A percentile compares a stretch with the other conserved stretches of the same genome.
These are phyloP conservation scores for Apostichopus parvimensis DNA, from an alignment of 35 echinoderm and acorn worm species.

Conservation along the genomic window DNA sequence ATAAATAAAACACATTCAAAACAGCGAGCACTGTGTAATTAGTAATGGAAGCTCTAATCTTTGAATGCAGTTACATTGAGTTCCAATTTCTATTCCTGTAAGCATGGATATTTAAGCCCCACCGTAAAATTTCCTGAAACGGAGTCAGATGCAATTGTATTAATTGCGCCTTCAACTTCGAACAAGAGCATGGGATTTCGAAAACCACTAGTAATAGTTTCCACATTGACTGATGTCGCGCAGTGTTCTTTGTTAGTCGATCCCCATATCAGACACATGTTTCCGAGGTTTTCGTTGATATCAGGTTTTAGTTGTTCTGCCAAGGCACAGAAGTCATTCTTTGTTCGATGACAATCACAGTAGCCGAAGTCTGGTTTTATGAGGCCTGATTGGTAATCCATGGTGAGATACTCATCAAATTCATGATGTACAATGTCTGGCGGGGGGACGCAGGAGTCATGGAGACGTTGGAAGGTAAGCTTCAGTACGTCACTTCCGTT, in stretches of 20 bases:
- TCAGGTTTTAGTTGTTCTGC: neutral
- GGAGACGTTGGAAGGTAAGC: neutral
- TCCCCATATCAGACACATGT: neutral
- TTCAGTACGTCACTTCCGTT: constrained; percentile 30
- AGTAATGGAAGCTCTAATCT: no score
- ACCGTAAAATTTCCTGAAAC: neutral
- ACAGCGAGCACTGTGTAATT: no score
- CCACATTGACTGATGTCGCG: neutral
- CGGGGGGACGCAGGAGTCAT: neutral
- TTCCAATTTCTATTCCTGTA: neutral
- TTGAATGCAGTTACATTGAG: no score
- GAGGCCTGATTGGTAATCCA: neutral
- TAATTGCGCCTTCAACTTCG: neutral
- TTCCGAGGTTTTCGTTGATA: neutral
- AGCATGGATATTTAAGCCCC: neutral
- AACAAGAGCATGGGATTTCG: neutral
- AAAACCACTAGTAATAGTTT: neutral
- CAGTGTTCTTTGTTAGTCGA: neutral
- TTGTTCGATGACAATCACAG: neutral
- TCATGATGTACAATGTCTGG: neutral
- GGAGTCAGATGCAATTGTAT: neutral
- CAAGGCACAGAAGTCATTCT: neutral
- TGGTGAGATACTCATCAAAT: neutral
- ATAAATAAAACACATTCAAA: no score
- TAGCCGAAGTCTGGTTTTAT: neutral